Base-by-base conservation (phyloP, 1,140 invertebrate genomes). In the Drosophila kanapiae region DNA sequence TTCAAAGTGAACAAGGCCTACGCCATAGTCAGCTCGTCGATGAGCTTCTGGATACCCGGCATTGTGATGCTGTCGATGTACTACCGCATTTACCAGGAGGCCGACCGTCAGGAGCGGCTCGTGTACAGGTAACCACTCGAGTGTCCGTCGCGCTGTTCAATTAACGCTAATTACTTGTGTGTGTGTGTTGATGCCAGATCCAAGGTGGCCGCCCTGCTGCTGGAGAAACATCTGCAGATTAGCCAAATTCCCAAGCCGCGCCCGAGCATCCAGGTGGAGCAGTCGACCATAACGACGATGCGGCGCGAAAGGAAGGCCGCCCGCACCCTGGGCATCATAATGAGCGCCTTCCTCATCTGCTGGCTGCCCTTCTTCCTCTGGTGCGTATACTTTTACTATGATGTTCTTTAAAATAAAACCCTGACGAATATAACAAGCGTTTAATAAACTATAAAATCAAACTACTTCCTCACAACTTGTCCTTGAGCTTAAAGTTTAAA, bases 11-110 rank as follows among this genome's bases (percentile, higher is more conserved):
- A 99, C 94, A 96, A 96, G 93, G 94, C 96, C 5, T 99, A 99
- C 84, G 97, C 98, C 18, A 95, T 98, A 62, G 95, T 99, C 40
- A 99, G 98, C 18, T 98, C 97, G 29, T 96, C 96, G 93, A 96
- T 99, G 53, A 98, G 97, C 80, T 99, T 99, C 93, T 99, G 98
- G 98, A 96, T 98, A 48, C 98, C 98, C n/a, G 97, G 97, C 45
- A 95, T 97, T 78, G 97, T 98, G 69, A 99, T 99, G 98, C 95
- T 99, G 49, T 96, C 96, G 85, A 98, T 98, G 95, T 99, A 99
- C 93, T 97, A 97, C 93, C 95, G 96, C 91, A 99, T 99, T 82
- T 99, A 98, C 93, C 94, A 96, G 74, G 98, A 99, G 92, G 98
- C 98, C 0, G 96, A 98, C 78, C 94, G 97, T 14, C 98, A 99